phyloP scores from a whole-genome alignment of 2,888 invertebrate species.

The Ectemnius lituratus region DNA sequence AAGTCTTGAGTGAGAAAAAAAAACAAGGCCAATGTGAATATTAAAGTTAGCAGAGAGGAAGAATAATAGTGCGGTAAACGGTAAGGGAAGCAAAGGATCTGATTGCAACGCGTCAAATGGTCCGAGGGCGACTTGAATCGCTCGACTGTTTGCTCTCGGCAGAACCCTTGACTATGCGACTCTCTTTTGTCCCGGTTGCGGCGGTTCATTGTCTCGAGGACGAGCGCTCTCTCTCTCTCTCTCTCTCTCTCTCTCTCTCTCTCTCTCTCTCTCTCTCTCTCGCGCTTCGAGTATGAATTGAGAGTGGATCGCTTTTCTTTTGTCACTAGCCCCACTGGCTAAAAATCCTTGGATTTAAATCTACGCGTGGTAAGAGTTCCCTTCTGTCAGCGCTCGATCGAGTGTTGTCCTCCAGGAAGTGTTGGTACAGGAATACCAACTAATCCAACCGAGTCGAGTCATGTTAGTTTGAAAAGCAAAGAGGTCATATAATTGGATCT shows the following conservation, averaged over 20 bases:
- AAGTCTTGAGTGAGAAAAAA: neutral
- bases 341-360: neutral
- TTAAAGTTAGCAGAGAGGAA: neutral
- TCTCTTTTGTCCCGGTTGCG: neutral
- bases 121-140: neutral
- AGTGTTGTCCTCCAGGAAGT: too few species aligned
- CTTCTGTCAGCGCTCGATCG: too few species aligned
- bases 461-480: too few species aligned
- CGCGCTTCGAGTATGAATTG: neutral
- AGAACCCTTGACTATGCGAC: neutral
- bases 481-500: too few species aligned
- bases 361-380: too few species aligned
- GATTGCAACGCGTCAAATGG: neutral
- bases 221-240: neutral
- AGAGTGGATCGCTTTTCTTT: slow-evolving; percentile 4
- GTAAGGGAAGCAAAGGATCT: neutral
- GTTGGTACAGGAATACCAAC: too few species aligned
- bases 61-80: neutral
- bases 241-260: too few species aligned
- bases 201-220: neutral
- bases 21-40: neutral
- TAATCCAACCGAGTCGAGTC: too few species aligned
- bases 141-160: neutral
- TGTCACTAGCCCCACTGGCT: neutral
- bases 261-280: too few species aligned